A percentile compares a stretch with the other conserved stretches of the same genome.
phyloP scores from a whole-genome alignment of 2,113 vertebrate species.

The Istiophorus platypterus region DNA sequence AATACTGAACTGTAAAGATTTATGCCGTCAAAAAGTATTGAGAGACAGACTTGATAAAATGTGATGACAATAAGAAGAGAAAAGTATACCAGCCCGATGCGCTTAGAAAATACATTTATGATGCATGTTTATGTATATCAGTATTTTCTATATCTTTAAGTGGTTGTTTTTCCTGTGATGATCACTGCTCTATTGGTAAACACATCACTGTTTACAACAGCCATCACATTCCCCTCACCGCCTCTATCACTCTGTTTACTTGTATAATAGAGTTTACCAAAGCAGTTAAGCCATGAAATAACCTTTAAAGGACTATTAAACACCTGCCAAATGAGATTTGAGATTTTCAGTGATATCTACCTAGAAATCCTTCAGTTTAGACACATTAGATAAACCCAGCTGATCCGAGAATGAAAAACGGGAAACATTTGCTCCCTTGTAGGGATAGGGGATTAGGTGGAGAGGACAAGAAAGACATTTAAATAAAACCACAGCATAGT shows the following conservation, averaged over 20 bases:
- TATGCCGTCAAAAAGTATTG: no score
- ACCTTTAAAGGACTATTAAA: conserved; percentile 15
- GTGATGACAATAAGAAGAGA: not conserved
- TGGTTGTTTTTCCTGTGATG: not conserved
- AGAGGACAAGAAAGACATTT: conserved; percentile 12
- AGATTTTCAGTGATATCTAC: conserved; percentile 16
- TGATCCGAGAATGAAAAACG: conserved; percentile 22
- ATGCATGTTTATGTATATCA: not conserved
- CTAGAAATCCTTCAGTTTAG: conserved; percentile 3
- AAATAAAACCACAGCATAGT: not conserved
- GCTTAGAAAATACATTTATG: not conserved
- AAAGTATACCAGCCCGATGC: not conserved
- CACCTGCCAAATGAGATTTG: not conserved
- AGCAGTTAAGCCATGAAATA: conserved; percentile 2
- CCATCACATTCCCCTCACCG: not conserved
- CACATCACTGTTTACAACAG: not conserved
- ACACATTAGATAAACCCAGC: conserved; percentile 25
- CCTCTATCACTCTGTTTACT: not conserved
- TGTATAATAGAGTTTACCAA: not conserved
- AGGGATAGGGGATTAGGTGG: conserved; percentile 35
- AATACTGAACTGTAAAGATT: no score
- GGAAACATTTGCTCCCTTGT: conserved; percentile 22
- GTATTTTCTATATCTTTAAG: not conserved
- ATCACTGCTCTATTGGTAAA: not conserved
- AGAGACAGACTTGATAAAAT: no score